Percentiles rank a stretch among this genome's conserved stretches.
Conservation (phyloP, 2,888 invertebrate genomes). For the Carcina quercana region DNA sequence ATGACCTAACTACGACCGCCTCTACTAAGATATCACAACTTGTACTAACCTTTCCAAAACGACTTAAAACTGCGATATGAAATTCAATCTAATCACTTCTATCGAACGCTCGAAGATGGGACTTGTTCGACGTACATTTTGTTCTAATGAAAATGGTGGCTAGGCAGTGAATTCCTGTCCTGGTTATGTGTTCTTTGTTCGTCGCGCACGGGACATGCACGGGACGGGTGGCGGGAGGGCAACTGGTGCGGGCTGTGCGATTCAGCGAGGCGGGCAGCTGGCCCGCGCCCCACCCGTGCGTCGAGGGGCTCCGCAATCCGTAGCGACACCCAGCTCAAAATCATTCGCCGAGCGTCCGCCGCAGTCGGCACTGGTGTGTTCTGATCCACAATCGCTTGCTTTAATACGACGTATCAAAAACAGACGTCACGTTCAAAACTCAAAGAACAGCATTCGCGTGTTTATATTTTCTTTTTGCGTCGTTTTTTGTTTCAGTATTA, state of each 20-base stretch:
- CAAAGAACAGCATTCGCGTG: too few species aligned
- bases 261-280: slow-evolving; percentile 29
- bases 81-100: slow-evolving; percentile 6
- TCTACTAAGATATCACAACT: slow-evolving; percentile 24
- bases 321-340: slow-evolving; percentile 10
- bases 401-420: too few species aligned
- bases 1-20: not conserved
- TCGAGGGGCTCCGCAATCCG: slow-evolving; percentile 23
- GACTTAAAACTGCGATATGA: slow-evolving; percentile 15
- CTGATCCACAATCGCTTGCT: too few species aligned
- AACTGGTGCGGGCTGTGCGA: slow-evolving; percentile 19
- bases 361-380: too few species aligned
- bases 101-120: slow-evolving; percentile 8
- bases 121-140: slow-evolving; percentile 38
- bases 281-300: slow-evolving; percentile 44
- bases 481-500: slow-evolving; percentile 25
- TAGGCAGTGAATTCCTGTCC: slow-evolving; percentile 21
- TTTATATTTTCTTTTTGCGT: slow-evolving; percentile 19
- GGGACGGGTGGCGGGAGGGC: slow-evolving; percentile 38
- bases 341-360: slow-evolving; percentile 7
- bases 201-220: slow-evolving; percentile 40
- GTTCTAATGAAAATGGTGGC: slow-evolving; percentile 26
- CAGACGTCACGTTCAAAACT: too few species aligned
- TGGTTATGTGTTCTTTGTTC: slow-evolving; percentile 35
- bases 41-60: slow-evolving; percentile 44